Percentiles rank a stretch among this genome's conserved stretches.
phyloP scores from a whole-genome alignment of 2,888 invertebrate species.

The Rhopalosiphum nymphaeae region DNA sequence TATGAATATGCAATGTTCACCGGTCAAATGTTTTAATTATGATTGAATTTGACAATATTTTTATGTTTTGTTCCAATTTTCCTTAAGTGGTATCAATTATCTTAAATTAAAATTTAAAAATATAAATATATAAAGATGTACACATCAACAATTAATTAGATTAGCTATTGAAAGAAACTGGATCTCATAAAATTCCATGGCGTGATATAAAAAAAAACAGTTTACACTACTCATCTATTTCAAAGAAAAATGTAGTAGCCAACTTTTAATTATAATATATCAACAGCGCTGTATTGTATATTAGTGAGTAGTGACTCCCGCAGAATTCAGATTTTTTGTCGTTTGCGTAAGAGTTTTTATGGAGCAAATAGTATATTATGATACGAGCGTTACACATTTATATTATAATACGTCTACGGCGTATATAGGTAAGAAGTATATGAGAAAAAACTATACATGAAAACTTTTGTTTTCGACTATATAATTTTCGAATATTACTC shows the following conservation, averaged over 20 bases:
- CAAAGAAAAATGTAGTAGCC: background rate
- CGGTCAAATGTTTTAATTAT: background rate
- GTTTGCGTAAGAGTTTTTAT: background rate
- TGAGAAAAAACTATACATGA: background rate
- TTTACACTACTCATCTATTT: background rate
- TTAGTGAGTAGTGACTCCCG: background rate
- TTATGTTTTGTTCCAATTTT: background rate
- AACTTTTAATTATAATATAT: background rate
- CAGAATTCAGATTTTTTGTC: background rate
- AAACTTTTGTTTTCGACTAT: conserved; percentile 51
- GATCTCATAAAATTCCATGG: background rate
- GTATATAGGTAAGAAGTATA: background rate
- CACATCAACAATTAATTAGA: too few relatives aligned
- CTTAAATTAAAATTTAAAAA: background rate
- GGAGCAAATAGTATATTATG: background rate
- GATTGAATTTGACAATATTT: background rate
- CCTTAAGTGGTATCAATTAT: accelerated
- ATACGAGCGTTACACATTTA: background rate
- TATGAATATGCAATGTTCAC: background rate
- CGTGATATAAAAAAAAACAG: background rate
- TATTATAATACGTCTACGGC: conserved; percentile 19
- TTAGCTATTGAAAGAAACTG: background rate
- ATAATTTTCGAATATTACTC: conserved; percentile 58
- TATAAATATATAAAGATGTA: background rate
- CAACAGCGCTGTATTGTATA: background rate